These are phyloP conservation scores for Orycteropus afer DNA, from an alignment of 2,113 vertebrate genomes.

Conservation along the genomic window DNA sequence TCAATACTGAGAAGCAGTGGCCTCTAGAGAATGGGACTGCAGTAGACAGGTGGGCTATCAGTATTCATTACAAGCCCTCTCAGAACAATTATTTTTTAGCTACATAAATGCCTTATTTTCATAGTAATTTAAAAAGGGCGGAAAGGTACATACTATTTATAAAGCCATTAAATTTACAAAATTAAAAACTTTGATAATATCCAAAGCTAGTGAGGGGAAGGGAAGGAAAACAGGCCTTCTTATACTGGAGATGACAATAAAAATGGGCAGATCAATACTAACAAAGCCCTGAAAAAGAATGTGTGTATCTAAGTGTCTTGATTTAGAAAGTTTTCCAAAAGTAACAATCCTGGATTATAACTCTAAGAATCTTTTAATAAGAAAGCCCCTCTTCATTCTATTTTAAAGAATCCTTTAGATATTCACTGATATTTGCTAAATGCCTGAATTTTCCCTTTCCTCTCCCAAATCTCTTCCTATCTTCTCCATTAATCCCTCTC, in stretches of 20 bases:
- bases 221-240: not conserved
- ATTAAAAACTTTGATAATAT: constrained; percentile 22
- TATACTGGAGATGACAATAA: not conserved
- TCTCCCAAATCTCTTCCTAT: constrained; percentile 46
- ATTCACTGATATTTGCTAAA: constrained; percentile 49
- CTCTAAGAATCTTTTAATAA: constrained; percentile 13
- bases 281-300: not conserved
- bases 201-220: not conserved
- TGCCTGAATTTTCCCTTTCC: constrained; percentile 12
- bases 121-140: constrained; percentile 2
- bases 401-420: constrained; percentile 47
- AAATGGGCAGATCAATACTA: not conserved
- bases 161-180: not conserved
- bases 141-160: not conserved
- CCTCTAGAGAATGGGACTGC: not conserved
- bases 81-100: constrained; percentile 20
- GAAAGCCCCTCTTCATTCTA: not conserved
- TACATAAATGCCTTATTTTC: not conserved
- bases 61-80: not conserved
- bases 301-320: not conserved
- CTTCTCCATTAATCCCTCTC: constrained; percentile 37
- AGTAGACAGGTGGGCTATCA: not conserved
- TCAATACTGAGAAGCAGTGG: not conserved
- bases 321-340: constrained; percentile 18
- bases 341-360: constrained; percentile 40